Evolutionary conservation across 53 echinoderm and acorn worm genomes (phyloP), one percentile per base, ranked within the genome.

Genomic region (Hippasteria phrygiana): DNA sequence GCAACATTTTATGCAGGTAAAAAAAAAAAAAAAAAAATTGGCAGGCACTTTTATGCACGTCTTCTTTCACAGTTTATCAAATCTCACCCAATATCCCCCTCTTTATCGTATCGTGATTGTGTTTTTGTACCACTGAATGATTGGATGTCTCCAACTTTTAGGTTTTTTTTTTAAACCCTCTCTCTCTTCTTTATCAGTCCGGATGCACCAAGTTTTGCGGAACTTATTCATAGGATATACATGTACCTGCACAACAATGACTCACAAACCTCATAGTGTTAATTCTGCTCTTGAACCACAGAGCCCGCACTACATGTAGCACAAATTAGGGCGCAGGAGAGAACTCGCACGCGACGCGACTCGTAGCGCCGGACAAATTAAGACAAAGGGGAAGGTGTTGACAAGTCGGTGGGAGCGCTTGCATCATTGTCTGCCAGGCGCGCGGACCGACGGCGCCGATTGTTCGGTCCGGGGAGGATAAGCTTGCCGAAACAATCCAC

Each of bases 161-260:
- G 5, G 48, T 48, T 32, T 17, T 1, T 62, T 41, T 62, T 39
- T 55, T 16, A 13, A 3, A 2, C n/a, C 10, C 41, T 4, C 76
- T 17, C 77, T 24, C 18, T 77, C 59, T 39, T 79, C 34, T 82
- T 82, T 82, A 82, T 82, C 82, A 82, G 82, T 62, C 82, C 82
- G 82, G 82, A 82, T 82, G 82, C 82, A 82, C 82, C 3, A 41
- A 82, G 64, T 82, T 82, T 64, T 82, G 34, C 42, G 82, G 82
- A 82, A 82, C 82, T 82, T 82, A 82, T 82, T 66, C 82, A 82
- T 82, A 82, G 82, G 82, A 82, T 81, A 81, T 46, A 31, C 64
- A 66, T 65, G 34, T 64, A 66, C 82, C 82, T 82, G 82, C 64
- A 82, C 13, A 82, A 82, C 82, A 82, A 65, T 82, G 82, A 82